A percentile compares a stretch with the other conserved stretches of the same genome.
phyloP scores from a whole-genome alignment of 2,113 vertebrate genomes.

The Panurus biarmicus region DNA sequence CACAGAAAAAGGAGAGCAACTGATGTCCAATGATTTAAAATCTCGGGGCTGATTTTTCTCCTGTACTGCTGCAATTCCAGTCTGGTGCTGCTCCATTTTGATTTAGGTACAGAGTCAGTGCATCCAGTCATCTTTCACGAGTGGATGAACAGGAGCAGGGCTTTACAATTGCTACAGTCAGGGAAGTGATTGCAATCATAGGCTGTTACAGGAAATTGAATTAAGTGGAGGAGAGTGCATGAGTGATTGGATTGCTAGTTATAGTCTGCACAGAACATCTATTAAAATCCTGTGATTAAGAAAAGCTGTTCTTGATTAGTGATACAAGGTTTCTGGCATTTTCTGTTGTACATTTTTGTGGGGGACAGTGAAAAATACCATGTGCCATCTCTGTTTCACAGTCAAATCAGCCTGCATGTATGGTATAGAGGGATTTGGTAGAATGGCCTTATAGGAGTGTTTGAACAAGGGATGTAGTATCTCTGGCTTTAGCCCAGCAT shows the following conservation, averaged over 20 bases:
- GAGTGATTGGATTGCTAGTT: background rate
- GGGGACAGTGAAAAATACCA: background rate
- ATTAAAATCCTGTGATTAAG: background rate
- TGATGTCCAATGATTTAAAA: background rate
- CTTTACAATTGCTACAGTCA: background rate
- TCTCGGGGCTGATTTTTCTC: background rate
- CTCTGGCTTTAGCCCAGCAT: background rate
- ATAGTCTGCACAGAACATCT: background rate
- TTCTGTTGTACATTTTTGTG: background rate
- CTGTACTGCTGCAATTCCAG: background rate
- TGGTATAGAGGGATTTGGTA: background rate
- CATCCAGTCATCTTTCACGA: background rate
- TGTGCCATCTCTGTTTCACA: background rate
- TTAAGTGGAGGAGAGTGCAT: background rate
- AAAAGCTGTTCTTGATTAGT: constrained; percentile 23
- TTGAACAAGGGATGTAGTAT: background rate
- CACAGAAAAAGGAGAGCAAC: background rate
- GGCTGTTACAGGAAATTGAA: background rate
- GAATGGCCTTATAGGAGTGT: background rate
- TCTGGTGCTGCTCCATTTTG: background rate
- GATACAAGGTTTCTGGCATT: background rate
- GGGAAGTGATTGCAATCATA: constrained; percentile 2
- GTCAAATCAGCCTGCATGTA: background rate
- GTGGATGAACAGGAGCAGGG: background rate
- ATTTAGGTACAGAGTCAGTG: background rate